Conservation (phyloP, 2,888 invertebrate genomes). For the Autographa gamma region DNA sequence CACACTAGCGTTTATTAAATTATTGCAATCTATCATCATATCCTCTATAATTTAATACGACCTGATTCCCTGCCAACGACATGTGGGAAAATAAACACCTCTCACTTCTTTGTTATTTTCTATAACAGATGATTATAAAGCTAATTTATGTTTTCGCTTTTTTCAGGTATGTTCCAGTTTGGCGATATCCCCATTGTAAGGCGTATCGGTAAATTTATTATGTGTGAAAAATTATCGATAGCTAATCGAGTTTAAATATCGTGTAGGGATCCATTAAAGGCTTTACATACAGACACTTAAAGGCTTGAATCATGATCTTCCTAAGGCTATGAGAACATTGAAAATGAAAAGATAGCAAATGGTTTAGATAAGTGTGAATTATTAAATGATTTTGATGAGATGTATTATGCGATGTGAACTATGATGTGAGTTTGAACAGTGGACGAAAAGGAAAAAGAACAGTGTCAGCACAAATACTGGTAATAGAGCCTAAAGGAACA, state of each 20-base stretch:
- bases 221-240: background rate
- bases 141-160: conserved; percentile 32
- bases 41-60: background rate
- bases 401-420: background rate
- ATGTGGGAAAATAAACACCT: conserved; percentile 41
- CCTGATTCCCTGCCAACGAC: background rate
- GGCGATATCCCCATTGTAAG: conserved; percentile 11
- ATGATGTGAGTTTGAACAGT: no score
- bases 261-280: background rate
- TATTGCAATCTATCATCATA: background rate
- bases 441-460: background rate
- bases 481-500: background rate
- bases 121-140: conserved; percentile 22
- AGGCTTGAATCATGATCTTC: background rate
- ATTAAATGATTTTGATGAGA: background rate
- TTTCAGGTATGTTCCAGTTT: conserved; percentile 44
- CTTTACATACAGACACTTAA: background rate
- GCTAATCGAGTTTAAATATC: background rate
- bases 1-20: background rate
- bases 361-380: no score
- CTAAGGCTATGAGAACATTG: no score
- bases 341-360: no score
- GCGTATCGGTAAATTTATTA: background rate
- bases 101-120: conserved; percentile 33
- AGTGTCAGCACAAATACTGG: background rate